Percentiles rank a stretch among this genome's conserved stretches.
Conservation (phyloP, 2,797 vertebrate genomes). For the Lagorchestes hirsutus region DNA sequence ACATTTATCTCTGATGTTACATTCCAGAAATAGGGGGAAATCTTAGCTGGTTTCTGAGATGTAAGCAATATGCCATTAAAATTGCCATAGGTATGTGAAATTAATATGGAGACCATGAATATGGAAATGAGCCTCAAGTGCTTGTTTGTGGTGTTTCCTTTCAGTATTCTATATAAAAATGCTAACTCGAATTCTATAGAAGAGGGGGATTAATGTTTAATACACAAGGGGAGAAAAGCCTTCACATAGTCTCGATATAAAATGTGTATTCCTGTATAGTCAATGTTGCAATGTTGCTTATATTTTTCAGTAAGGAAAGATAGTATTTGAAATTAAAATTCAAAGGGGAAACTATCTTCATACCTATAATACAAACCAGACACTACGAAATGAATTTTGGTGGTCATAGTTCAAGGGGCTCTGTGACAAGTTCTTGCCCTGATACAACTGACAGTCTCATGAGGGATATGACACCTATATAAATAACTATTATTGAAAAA, state of each 20-base stretch:
- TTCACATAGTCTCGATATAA: neutral
- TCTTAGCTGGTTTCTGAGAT: neutral
- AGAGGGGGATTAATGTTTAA: neutral
- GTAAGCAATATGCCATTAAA: neutral
- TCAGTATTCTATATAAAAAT: neutral
- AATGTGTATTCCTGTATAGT: neutral
- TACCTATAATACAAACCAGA: neutral
- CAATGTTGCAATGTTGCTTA: neutral
- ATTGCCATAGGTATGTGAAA: neutral
- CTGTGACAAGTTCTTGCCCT: neutral
- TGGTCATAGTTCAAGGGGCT: neutral
- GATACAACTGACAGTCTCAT: neutral
- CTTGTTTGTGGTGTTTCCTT: neutral
- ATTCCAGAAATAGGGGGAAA: neutral
- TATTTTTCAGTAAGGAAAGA: neutral
- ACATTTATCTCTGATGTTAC: neutral
- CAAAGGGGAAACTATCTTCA: neutral
- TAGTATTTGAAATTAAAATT: neutral
- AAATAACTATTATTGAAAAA: neutral
- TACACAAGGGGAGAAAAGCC: neutral
- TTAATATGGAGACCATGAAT: neutral
- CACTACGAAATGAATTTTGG: neutral
- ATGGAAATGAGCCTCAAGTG: neutral
- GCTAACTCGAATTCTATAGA: neutral
- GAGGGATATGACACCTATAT: neutral